Base-by-base conservation (phyloP, 2,797 vertebrate species). In the Aldrovandia affinis region DNA sequence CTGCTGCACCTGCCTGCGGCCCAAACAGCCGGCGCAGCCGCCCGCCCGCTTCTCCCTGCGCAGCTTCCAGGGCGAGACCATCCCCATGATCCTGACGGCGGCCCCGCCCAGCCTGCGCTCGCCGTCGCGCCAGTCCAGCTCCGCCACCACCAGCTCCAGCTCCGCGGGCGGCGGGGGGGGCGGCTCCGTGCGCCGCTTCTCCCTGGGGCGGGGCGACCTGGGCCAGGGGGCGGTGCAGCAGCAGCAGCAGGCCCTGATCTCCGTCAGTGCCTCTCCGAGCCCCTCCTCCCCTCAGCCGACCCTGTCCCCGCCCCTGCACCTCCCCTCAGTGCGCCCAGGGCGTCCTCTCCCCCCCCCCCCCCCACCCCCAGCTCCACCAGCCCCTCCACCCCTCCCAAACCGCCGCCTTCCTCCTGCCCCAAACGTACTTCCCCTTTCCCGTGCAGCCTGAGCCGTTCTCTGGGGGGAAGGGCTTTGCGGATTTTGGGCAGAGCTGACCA, bases 1-100 rank as follows among this genome's bases (percentile, higher is more conserved):
- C 88, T 99, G 98, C 86, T 99, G 98, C 91, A 99, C 98, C 0
- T 99, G 98, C 88, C 92, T 99, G 86, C 95, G 97, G 85, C 98
- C 98, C 83, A 99, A 99, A 87, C 97, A 97, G 90, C 95, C 96
- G 0, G 95, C 96, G 0, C 97, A 97, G 54, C 97, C 96, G 91
- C 96, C 98, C 0, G 96, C 97, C 73, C 96, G 97, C 78, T 98
- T 99, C 93, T 98, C 98, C 0, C 95, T 99, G 85, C 96, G 97
- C 52, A 97, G 96, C 94, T 97, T 95, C 88, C 98, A 98, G 93
- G 96, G 96, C 0, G 98, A 99, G 92, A 98, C 98, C 86, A 96
- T 99, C 78, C 98, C 98, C 89, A 99, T 99, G 98, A 99, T 99
- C 93, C 89, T 98, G 88, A 96, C 97, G 80, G 94, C 97, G 0